phyloP scores from a whole-genome alignment of 1,140 invertebrate species.

The Drosophila pseudoobscura region DNA sequence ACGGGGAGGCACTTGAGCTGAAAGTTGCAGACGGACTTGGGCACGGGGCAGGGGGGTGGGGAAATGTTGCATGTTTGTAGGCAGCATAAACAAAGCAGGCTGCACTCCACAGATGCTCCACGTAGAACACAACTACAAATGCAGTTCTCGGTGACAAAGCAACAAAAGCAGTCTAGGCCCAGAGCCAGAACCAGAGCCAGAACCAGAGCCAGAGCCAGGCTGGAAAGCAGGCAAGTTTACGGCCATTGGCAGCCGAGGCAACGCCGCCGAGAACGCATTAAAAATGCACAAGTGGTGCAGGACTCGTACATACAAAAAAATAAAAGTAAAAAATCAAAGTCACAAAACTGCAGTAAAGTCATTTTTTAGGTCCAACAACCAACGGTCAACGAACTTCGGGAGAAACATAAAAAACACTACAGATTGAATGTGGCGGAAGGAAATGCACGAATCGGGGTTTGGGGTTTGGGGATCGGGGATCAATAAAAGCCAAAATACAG shows the following conservation, averaged over 20 bases:
- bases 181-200: too few species aligned
- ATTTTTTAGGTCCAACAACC: conserved; percentile 16
- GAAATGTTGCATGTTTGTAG: conserved; percentile 36
- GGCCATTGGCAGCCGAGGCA: conserved; percentile 49
- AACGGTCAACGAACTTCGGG: conserved; percentile 66
- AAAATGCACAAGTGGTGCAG: conserved; percentile 69
- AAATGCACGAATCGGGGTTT: background rate
- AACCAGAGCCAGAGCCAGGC: background rate
- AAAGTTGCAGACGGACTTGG: conserved; percentile 62
- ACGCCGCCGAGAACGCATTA: conserved; percentile 55
- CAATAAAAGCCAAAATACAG: too few species aligned
- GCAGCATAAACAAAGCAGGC: conserved; percentile 51
- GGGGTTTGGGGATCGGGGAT: too few species aligned
- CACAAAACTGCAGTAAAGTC: conserved; percentile 56
- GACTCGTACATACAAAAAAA: conserved; percentile 36
- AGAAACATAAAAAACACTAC: background rate
- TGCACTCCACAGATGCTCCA: conserved; percentile 62
- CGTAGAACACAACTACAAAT: conserved; percentile 17
- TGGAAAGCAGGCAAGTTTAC: conserved; percentile 55
- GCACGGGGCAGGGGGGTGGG: conserved; percentile 24
- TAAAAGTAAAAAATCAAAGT: conserved; percentile 60
- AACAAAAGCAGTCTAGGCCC: conserved; percentile 33
- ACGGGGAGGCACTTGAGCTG: conserved; percentile 61
- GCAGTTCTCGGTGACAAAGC: conserved; percentile 43
- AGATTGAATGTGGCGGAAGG: too few species aligned